Evolutionary conservation across 53 echinoderm and acorn worm genomes (phyloP).

Genomic region (Crossaster papposus): DNA sequence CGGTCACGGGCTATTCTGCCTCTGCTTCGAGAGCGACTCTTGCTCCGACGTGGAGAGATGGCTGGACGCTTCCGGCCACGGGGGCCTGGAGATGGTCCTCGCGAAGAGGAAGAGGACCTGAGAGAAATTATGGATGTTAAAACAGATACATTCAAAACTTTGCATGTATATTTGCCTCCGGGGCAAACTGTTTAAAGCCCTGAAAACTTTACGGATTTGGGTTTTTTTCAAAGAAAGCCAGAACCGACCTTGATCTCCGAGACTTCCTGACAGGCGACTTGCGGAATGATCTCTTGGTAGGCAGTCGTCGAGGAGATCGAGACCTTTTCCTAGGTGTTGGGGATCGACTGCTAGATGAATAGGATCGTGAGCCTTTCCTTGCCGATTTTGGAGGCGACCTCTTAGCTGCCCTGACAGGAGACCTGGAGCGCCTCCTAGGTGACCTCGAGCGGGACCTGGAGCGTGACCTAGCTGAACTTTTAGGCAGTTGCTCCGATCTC

Average conservation of each 20-base stretch:
- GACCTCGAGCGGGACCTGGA: slow-evolving; percentile 26
- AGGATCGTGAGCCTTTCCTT: slow-evolving; percentile 53
- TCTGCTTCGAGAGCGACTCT: slow-evolving; percentile 62
- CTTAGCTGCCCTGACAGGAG: background rate
- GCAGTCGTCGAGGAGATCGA: background rate
- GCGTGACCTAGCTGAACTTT: slow-evolving; percentile 40
- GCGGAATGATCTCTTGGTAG: background rate
- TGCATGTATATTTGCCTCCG: too few relatives aligned
- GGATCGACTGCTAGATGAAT: slow-evolving; percentile 35
- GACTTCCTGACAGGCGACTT: slow-evolving; percentile 28
- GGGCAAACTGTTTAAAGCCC: too few relatives aligned
- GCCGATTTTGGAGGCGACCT: slow-evolving; percentile 35
- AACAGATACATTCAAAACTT: background rate
- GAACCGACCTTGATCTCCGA: slow-evolving; percentile 37
- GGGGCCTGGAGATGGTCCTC: slow-evolving; percentile 21
- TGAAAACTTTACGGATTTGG: background rate
- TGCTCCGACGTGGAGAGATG: slow-evolving; percentile 39
- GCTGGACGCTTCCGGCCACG: slow-evolving; percentile 25
- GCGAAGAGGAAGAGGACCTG: slow-evolving; percentile 32
- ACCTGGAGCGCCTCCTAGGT: slow-evolving; percentile 34
- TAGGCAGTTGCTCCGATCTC: slow-evolving; percentile 14
- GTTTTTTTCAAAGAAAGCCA: background rate
- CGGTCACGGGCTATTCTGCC: slow-evolving; percentile 45
- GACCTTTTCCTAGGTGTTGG: slow-evolving; percentile 27
- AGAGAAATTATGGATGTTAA: background rate